Base-by-base conservation (phyloP, 30 jellyfish, hydroid and myxozoan species). In the Haliclystus octoradiatus region DNA sequence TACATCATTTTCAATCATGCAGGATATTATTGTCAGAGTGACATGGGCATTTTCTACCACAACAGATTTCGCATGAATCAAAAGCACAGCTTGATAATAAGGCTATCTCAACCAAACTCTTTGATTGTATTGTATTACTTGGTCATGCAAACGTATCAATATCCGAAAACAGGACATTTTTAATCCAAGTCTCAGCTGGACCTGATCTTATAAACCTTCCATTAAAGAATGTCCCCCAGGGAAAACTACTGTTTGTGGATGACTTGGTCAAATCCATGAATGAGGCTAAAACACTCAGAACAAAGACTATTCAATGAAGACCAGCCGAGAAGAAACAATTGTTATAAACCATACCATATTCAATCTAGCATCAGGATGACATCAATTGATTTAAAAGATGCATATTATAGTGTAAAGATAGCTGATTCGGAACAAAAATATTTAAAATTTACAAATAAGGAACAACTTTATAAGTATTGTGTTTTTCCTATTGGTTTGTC, bases 321-420 rank as follows among this genome's bases (percentile, higher is more conserved):
- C n/a, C n/a, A n/a, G n/a, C n/a, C n/a, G n/a, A n/a, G n/a, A n/a
- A n/a, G n/a, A n/a, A n/a, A n/a, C n/a, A n/a, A n/a, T n/a, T n/a
- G n/a, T n/a, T n/a, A n/a, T n/a, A n/a, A n/a, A n/a, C n/a, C n/a
- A n/a, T n/a, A n/a, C n/a, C n/a, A n/a, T n/a, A n/a, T n/a, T n/a
- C n/a, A n/a, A n/a, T n/a, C n/a, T n/a, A n/a, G n/a, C n/a, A n/a
- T n/a, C n/a, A 69, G 79, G 84, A 79, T 79, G 79, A 72, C 74
- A 28, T 69, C 84, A 2, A 15, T 79, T 3, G 93, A 79, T 51
- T 49, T 79, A 47, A 79, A 78, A 49, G 79, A 71, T 79, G 84
- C 93, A 3, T 79, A 79, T 28, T 79, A 70, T 61, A 68, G 84
- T 30, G 74, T 79, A 0, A 62, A 70, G 70, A 62, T 70, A 31